phyloP scores from a whole-genome alignment of 2,888 invertebrate genomes.

The Acleris sparsana region DNA sequence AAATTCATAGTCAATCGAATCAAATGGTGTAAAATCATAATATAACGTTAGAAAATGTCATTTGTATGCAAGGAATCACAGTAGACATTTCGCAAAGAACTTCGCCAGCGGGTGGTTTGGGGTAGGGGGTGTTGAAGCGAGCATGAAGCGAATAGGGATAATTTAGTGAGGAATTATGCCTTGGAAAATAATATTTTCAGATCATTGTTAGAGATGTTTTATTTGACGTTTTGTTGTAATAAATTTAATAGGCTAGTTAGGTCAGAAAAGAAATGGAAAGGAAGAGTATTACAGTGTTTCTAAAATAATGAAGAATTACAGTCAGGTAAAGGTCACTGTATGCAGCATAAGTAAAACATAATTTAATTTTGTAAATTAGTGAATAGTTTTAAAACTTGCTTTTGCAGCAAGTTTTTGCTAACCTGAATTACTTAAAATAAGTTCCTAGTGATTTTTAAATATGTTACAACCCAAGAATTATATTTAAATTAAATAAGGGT shows the following conservation, averaged over 20 bases:
- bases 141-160: constrained; percentile 72
- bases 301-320: no score
- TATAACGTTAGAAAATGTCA: constrained; percentile 73
- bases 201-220: constrained; percentile 33
- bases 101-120: constrained; percentile 50
- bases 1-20: constrained; percentile 59
- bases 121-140: constrained; percentile 64
- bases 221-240: constrained; percentile 20
- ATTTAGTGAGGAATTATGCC: constrained; percentile 76
- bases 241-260: constrained; percentile 6
- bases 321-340: no score
- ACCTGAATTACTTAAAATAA: not conserved
- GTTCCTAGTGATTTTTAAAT: not conserved
- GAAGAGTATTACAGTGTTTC: no score
- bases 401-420: not conserved
- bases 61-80: constrained; percentile 84
- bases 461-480: constrained; percentile 34
- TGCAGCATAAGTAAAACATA: no score
- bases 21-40: constrained; percentile 78
- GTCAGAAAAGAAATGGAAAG: not conserved
- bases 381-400: no score
- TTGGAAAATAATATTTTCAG: constrained; percentile 51
- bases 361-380: no score
- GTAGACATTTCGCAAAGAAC: constrained; percentile 82
- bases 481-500: constrained; percentile 40